A percentile compares a stretch with the other conserved stretches of the same genome.
These are phyloP conservation scores for Ceriagrion tenellum DNA, from an alignment of 2,888 invertebrate genomes.

Conservation along the genomic window DNA sequence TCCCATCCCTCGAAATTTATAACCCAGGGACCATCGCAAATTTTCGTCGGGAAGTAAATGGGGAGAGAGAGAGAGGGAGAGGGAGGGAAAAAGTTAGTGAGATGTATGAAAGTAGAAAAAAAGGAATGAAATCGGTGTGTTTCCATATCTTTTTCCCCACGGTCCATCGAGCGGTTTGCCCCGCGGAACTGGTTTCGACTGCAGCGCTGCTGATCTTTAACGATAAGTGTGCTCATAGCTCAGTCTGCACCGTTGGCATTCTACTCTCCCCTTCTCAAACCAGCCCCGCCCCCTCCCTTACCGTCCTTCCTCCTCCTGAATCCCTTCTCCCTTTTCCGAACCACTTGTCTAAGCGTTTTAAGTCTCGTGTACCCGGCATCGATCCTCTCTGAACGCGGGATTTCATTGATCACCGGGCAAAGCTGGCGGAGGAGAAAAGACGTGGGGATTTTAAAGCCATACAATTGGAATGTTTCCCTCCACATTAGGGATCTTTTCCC, in stretches of 20 bases:
- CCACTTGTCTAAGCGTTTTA: constrained; percentile 39
- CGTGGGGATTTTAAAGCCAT: neutral
- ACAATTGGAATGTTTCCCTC: neutral
- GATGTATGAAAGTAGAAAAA: neutral
- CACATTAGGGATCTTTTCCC: neutral
- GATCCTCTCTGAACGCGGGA: neutral
- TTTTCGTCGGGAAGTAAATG: neutral
- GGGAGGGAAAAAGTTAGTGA: neutral
- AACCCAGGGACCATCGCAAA: neutral
- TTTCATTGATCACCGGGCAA: neutral
- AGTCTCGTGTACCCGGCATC: neutral
- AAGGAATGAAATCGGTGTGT: neutral
- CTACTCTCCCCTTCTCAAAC: neutral
- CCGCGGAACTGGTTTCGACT: neutral
- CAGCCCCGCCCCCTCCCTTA: neutral
- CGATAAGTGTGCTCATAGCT: constrained; percentile 32
- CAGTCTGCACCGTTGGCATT: constrained; percentile 24
- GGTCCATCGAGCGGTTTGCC: constrained; percentile 10
- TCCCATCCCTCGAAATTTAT: neutral
- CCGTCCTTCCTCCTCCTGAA: neutral
- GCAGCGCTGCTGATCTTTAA: constrained; percentile 37
- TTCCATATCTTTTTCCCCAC: constrained; percentile 12
- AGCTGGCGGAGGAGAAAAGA: neutral
- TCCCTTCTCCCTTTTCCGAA: neutral
- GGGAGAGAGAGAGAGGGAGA: neutral